phyloP scores from a whole-genome alignment of 1,140 invertebrate species.

The Heliconius melpomene region DNA sequence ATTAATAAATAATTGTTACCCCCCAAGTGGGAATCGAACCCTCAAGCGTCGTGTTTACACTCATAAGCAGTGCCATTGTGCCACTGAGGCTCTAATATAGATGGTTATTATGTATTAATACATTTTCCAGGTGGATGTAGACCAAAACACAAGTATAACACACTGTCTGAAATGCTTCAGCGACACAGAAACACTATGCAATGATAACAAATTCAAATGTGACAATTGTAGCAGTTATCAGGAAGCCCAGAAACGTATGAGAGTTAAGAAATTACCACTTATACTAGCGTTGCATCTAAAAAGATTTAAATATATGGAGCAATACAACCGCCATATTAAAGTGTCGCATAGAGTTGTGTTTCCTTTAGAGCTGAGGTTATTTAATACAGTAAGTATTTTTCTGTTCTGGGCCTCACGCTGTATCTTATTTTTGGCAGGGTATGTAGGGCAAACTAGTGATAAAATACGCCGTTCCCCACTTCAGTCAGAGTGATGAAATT shows the following conservation, averaged over 20 bases:
- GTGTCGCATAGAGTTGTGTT: conserved; percentile 99
- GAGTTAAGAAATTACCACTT: conserved; percentile 98
- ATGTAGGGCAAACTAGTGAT: too few relatives aligned
- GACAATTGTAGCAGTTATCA: conserved; percentile 99
- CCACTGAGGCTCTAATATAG: too few relatives aligned
- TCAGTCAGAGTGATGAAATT: too few relatives aligned
- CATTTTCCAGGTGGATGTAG: conserved; percentile 96
- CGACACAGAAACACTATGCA: conserved; percentile 99
- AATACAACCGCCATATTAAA: conserved; percentile 99
- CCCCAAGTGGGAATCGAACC: too few relatives aligned
- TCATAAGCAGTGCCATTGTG: too few relatives aligned
- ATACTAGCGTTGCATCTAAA: conserved; percentile 99
- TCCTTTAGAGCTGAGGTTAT: conserved; percentile 97
- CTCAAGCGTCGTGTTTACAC: too few relatives aligned
- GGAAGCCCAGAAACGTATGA: conserved; percentile 98
- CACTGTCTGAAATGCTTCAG: conserved; percentile 99
- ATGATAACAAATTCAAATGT: conserved; percentile 99
- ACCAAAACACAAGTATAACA: conserved; percentile 99
- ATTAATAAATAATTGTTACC: too few relatives aligned
- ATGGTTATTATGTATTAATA: neutral
- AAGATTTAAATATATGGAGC: conserved; percentile 99
- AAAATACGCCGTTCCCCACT: neutral
- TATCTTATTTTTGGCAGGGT: too few relatives aligned
- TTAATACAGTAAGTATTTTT: conserved; percentile 94
- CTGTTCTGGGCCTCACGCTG: too few relatives aligned